These are phyloP conservation scores for Hypocryptadius cinnamomeus DNA, from an alignment of 2,113 vertebrate species.

Conservation along the genomic window DNA sequence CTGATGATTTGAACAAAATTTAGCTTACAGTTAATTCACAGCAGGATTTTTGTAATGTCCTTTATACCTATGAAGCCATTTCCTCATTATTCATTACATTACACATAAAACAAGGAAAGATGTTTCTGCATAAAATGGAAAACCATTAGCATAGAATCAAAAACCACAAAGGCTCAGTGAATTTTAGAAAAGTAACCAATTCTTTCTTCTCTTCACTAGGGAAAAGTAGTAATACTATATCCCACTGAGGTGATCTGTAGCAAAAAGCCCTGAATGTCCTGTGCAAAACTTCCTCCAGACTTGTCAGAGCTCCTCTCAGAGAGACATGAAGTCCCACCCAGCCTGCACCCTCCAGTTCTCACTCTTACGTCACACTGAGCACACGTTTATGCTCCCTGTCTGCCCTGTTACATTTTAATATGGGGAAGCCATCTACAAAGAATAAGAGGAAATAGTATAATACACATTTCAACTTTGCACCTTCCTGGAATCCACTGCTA, in stretches of 20 bases:
- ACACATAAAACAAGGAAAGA: constrained; percentile 32
- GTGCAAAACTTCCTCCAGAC: background rate
- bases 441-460: background rate
- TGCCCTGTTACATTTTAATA: background rate
- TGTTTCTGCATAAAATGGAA: constrained; percentile 10
- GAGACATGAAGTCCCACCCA: background rate
- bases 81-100: constrained; percentile 17
- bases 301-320: background rate
- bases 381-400: background rate
- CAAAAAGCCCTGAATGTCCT: background rate
- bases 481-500: background rate
- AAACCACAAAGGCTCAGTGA: background rate
- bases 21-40: constrained; percentile 34
- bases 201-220: background rate
- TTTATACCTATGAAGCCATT: constrained; percentile 40
- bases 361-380: background rate
- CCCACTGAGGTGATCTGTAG: background rate
- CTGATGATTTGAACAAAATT: constrained; percentile 19
- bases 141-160: background rate
- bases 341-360: background rate
- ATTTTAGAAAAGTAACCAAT: background rate
- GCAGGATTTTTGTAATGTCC: background rate
- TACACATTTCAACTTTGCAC: background rate
- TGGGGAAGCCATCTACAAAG: background rate
- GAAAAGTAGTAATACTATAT: background rate